Evolutionary conservation across 1,140 invertebrate genomes (phyloP).

Genomic region (Diachasmimorpha longicaudata): DNA sequence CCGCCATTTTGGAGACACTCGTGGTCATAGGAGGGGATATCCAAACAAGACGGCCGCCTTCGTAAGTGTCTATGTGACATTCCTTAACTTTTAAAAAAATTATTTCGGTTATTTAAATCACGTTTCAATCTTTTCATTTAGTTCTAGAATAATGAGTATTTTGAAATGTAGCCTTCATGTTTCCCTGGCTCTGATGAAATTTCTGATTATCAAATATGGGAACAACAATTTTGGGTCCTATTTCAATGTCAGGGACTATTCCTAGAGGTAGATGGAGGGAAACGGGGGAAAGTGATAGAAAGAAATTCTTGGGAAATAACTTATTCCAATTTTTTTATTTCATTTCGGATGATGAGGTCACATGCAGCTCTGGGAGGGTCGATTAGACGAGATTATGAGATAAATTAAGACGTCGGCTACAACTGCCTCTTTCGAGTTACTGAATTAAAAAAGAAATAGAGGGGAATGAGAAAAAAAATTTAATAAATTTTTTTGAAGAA

Average conservation of each 20-base stretch:
- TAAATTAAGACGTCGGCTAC: slow-evolving; percentile 19
- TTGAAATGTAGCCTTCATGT: too few relatives aligned
- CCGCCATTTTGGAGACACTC: too few relatives aligned
- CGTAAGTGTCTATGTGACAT: too few relatives aligned
- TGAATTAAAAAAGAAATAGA: slow-evolving; percentile 24
- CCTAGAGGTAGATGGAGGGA: not conserved
- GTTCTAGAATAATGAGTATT: too few relatives aligned
- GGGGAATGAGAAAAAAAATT: slow-evolving; percentile 21
- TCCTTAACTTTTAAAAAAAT: too few relatives aligned
- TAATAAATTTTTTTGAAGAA: slow-evolving; percentile 16
- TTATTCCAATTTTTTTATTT: slow-evolving; percentile 8
- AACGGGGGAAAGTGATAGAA: not conserved
- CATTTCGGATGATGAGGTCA: slow-evolving; percentile 15
- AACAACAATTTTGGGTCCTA: slow-evolving; percentile 41
- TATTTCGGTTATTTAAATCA: too few relatives aligned
- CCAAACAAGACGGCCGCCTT: too few relatives aligned
- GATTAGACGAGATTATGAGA: not conserved
- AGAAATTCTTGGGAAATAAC: not conserved
- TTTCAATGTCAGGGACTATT: slow-evolving; percentile 32
- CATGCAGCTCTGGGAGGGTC: not conserved
- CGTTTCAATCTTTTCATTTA: too few relatives aligned
- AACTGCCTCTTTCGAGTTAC: slow-evolving; percentile 41
- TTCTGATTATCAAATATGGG: slow-evolving; percentile 20
- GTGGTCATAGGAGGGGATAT: too few relatives aligned
- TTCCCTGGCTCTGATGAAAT: too few relatives aligned